Percentiles rank a stretch among this genome's conserved stretches.
Evolutionary conservation across 1,140 invertebrate genomes (phyloP).

Genomic region (Magallana angulata): DNA sequence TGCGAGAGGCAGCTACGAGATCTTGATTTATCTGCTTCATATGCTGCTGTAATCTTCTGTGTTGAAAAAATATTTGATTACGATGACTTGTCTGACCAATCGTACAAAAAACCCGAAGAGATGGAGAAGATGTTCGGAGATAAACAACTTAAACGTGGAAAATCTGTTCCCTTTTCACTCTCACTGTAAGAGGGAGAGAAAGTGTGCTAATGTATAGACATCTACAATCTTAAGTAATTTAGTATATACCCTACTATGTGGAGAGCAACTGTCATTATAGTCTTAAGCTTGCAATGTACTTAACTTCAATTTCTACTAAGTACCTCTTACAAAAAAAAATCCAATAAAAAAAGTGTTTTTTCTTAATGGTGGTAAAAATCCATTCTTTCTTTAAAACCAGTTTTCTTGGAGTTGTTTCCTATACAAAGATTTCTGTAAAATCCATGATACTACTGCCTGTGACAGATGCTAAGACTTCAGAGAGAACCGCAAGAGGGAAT

Average conservation of each 20-base stretch:
- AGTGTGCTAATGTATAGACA: background rate
- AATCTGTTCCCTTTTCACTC: background rate
- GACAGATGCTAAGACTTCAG: background rate
- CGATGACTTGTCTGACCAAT: constrained; percentile 25
- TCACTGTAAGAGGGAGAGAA: background rate
- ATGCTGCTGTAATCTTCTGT: constrained; percentile 16
- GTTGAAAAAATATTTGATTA: background rate
- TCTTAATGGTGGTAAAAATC: background rate
- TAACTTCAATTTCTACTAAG: background rate
- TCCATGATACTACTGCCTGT: background rate
- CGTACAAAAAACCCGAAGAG: background rate
- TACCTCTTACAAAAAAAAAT: background rate
- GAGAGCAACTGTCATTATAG: background rate
- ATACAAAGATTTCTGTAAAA: background rate
- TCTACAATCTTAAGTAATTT: background rate
- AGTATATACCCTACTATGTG: background rate
- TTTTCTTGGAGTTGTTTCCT: background rate
- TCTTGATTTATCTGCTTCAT: background rate
- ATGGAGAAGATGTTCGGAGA: background rate
- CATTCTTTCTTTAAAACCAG: background rate
- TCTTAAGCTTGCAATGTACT: background rate
- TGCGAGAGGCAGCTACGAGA: background rate
- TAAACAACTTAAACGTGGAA: background rate
- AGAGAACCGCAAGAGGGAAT: background rate
- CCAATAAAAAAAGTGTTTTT: background rate